Evolutionary conservation across 2,113 vertebrate genomes (phyloP).

Genomic region (Meriones unguiculatus): DNA sequence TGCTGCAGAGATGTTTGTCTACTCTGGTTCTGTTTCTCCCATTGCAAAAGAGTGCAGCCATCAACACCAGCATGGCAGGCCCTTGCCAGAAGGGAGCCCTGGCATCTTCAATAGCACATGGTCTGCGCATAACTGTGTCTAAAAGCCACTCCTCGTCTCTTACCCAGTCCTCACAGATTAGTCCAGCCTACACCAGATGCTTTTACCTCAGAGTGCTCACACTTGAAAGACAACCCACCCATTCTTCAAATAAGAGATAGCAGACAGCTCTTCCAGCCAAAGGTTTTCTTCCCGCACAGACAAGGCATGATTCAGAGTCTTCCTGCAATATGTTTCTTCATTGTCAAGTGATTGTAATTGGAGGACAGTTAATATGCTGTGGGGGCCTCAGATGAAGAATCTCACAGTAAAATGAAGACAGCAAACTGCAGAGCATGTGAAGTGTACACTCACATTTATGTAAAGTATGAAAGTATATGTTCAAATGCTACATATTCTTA

Average conservation of each 20-base stretch:
- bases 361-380: not conserved
- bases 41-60: constrained; percentile 53
- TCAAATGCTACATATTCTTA: not conserved
- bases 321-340: constrained; percentile 1
- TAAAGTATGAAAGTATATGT: not conserved
- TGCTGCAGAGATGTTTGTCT: constrained; percentile 38
- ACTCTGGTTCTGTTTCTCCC: constrained; percentile 51
- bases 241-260: constrained; percentile 51
- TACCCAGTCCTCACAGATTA: constrained; percentile 5
- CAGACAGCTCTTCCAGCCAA: constrained; percentile 30
- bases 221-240: constrained; percentile 57
- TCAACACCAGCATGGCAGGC: constrained; percentile 36
- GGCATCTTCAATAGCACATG: constrained; percentile 19
- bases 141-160: constrained; percentile 16
- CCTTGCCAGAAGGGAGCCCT: constrained; percentile 1
- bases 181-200: constrained; percentile 37
- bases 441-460: not conserved
- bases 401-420: not conserved
- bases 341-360: not conserved
- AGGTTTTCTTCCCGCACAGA: not conserved
- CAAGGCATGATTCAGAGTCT: not conserved
- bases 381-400: not conserved
- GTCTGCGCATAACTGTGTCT: not conserved
- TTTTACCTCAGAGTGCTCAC: constrained; percentile 52
- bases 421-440: not conserved